Conservation (phyloP, 2,888 invertebrate species). For the Pheosia gnoma region DNA sequence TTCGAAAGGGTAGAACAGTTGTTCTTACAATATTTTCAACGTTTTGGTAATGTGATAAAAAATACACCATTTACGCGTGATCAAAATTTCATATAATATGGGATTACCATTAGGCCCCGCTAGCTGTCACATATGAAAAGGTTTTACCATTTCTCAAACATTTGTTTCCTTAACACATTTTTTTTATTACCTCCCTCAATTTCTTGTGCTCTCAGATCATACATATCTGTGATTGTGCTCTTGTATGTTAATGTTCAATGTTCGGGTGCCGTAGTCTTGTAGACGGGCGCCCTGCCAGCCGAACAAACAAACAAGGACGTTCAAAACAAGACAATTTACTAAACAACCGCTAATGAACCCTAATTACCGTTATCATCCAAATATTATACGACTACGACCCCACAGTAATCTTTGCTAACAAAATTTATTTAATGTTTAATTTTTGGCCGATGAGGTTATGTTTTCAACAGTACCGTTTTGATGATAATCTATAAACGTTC, state of each 20-base stretch:
- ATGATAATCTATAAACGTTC: too few relatives aligned
- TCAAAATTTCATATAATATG: too few relatives aligned
- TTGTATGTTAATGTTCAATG: slow-evolving; percentile 3
- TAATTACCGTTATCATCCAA: slow-evolving; percentile 9
- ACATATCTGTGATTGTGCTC: too few relatives aligned
- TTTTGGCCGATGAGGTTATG: too few relatives aligned
- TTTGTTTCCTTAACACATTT: not conserved
- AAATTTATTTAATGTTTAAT: too few relatives aligned
- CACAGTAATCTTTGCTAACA: not conserved
- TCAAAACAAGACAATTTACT: slow-evolving; percentile 7
- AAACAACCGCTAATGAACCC: slow-evolving; percentile 17
- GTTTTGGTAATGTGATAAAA: too few relatives aligned
- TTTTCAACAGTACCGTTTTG: too few relatives aligned
- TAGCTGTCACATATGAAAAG: not conserved
- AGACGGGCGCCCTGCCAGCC: slow-evolving; percentile 16
- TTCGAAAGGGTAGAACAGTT: too few relatives aligned
- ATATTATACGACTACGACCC: slow-evolving; percentile 2
- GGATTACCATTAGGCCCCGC: not conserved
- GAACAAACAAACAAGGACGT: slow-evolving; percentile 20
- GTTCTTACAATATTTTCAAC: too few relatives aligned
- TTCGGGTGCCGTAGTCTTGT: slow-evolving; percentile 14
- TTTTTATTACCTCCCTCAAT: not conserved
- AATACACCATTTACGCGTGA: too few relatives aligned
- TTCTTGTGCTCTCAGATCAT: not conserved
- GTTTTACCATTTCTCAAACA: too few relatives aligned